Conservation (phyloP, 2,888 invertebrate genomes). For the Heteromyza rotundicornis region DNA sequence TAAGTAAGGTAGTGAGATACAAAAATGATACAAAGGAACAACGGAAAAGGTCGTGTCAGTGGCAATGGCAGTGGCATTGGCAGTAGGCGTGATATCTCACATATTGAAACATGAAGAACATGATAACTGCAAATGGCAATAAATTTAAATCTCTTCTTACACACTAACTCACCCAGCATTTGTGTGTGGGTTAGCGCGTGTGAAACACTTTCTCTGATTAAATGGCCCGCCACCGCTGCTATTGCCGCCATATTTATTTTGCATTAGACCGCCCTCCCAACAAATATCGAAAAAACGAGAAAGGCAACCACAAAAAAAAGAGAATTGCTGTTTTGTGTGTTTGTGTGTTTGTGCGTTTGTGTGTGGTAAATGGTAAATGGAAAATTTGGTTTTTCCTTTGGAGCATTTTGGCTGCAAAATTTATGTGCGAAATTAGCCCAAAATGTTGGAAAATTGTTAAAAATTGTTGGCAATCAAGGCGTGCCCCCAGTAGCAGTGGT, state of each 20-base stretch:
- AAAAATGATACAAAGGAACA: no score
- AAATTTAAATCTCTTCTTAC: conserved; percentile 38
- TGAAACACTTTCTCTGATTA: not conserved
- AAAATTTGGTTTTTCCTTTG: not conserved
- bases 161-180: not conserved
- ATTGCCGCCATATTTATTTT: conserved; percentile 1
- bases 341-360: not conserved
- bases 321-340: not conserved
- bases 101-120: conserved; percentile 55
- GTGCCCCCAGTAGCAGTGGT: not conserved
- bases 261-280: not conserved
- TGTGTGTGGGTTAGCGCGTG: not conserved
- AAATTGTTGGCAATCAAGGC: conserved; percentile 46
- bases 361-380: conserved; percentile 3
- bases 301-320: no score
- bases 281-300: no score
- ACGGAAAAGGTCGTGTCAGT: no score
- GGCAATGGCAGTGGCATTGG: not conserved
- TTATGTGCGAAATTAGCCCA: conserved; percentile 39
- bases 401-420: conserved; percentile 15
- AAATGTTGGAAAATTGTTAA: conserved; percentile 41
- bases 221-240: not conserved
- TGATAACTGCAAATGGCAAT: conserved; percentile 52
- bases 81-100: not conserved
- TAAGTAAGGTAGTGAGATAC: no score